A percentile compares a stretch with the other conserved stretches of the same genome.
Evolutionary conservation across 1,140 invertebrate species (phyloP).

Genomic region (Aradophagus sp.): DNA sequence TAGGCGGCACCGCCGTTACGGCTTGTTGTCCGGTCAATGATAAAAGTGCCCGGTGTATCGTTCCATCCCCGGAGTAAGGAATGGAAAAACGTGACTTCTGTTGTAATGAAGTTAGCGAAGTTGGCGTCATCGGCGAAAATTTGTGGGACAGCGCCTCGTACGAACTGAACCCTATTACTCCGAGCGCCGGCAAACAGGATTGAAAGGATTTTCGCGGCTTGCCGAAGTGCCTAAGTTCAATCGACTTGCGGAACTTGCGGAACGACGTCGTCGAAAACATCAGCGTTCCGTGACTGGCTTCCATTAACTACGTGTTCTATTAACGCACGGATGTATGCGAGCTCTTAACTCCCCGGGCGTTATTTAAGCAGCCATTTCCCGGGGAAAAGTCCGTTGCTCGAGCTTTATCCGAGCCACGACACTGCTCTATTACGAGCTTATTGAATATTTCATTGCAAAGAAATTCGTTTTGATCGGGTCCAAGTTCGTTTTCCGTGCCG

Average conservation of each 20-base stretch:
- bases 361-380: conserved; percentile 37
- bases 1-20: conserved; percentile 10
- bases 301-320: conserved; percentile 59
- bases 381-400: conserved; percentile 10
- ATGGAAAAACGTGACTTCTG: conserved; percentile 54
- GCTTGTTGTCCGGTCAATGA: conserved; percentile 17
- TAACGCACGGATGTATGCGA: conserved; percentile 48
- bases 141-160: conserved; percentile 48
- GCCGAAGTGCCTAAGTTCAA: conserved; percentile 57
- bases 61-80: conserved; percentile 23
- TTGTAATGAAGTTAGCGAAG: conserved; percentile 50
- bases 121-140: conserved; percentile 56
- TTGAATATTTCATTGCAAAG: conserved; percentile 16
- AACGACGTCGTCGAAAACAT: conserved; percentile 58
- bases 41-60: conserved; percentile 31
- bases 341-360: conserved; percentile 38
- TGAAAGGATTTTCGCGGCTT: conserved; percentile 60
- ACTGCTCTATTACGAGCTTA: too few relatives aligned
- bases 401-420: too few relatives aligned
- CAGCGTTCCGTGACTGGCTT: conserved; percentile 55
- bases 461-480: too few relatives aligned
- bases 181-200: conserved; percentile 53
- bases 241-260: conserved; percentile 55
- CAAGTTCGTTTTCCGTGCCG: too few relatives aligned
- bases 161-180: conserved; percentile 52